phyloP scores from a whole-genome alignment of 2,113 vertebrate genomes.

The Gnathonemus longibarbis region DNA sequence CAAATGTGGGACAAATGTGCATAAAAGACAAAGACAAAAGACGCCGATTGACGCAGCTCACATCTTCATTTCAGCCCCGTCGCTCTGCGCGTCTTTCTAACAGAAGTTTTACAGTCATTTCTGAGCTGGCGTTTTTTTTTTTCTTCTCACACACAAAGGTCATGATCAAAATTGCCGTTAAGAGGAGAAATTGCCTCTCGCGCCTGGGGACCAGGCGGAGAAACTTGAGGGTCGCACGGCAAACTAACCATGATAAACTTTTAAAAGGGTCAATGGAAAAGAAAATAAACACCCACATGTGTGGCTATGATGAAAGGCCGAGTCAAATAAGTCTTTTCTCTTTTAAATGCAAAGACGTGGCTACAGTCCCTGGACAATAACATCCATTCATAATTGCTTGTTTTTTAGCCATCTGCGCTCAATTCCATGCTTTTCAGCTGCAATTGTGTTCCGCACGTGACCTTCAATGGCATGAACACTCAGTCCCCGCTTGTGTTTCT shows the following conservation, averaged over 20 bases:
- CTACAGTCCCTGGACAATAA: slow-evolving; percentile 34
- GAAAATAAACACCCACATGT: slow-evolving; percentile 34
- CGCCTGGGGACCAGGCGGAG: slow-evolving; percentile 32
- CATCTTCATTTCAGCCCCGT: slow-evolving; percentile 12
- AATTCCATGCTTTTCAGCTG: slow-evolving; percentile 44
- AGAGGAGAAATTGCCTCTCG: slow-evolving; percentile 41
- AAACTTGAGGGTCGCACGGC: slow-evolving; percentile 34
- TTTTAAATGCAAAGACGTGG: slow-evolving; percentile 36
- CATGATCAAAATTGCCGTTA: slow-evolving; percentile 43
- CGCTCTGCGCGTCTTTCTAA: slow-evolving; percentile 21
- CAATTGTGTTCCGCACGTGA: slow-evolving; percentile 38
- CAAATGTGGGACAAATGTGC: not conserved
- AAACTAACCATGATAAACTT: slow-evolving; percentile 45
- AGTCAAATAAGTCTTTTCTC: slow-evolving; percentile 30
- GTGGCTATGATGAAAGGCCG: slow-evolving; percentile 26
- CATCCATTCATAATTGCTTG: slow-evolving; percentile 46
- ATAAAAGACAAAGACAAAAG: not conserved
- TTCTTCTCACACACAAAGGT: slow-evolving; percentile 34
- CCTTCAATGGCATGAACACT: slow-evolving; percentile 18
- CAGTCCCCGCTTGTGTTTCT: slow-evolving; percentile 14
- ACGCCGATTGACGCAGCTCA: slow-evolving; percentile 11
- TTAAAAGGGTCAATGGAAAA: slow-evolving; percentile 41
- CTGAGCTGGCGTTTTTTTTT: not conserved
- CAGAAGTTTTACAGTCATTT: slow-evolving; percentile 30
- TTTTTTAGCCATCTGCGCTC: slow-evolving; percentile 45